Evolutionary conservation across 1,140 invertebrate genomes (phyloP).

Genomic region (Papilio helenus): DNA sequence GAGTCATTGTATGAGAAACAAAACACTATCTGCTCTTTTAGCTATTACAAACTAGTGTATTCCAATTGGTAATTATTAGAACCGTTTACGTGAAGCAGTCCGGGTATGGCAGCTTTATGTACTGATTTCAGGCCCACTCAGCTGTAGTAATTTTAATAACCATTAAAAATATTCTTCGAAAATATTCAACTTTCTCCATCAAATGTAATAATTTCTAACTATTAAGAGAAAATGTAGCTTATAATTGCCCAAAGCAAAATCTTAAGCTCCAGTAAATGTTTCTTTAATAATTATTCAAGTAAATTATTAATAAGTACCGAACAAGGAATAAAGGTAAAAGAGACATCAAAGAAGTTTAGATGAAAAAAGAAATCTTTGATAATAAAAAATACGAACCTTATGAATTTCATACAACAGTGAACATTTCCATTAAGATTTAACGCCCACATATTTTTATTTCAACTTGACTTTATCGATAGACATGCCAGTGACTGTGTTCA

Average conservation of each 20-base stretch:
- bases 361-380: conserved; percentile 21
- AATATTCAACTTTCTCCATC: neutral
- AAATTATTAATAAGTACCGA: neutral
- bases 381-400: conserved; percentile 9
- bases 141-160: neutral
- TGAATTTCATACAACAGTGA: conserved; percentile 27
- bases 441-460: neutral
- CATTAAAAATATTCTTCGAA: neutral
- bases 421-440: conserved; percentile 17
- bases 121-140: neutral
- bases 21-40: neutral
- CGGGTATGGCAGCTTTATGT: neutral
- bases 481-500: too few relatives aligned
- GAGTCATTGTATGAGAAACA: too few relatives aligned
- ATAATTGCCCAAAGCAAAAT: neutral
- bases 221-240: neutral
- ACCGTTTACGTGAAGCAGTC: neutral
- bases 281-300: conserved; percentile 7
- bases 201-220: neutral
- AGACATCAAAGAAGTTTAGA: conserved; percentile 17
- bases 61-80: neutral
- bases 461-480: neutral
- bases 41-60: neutral
- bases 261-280: conserved; percentile 1
- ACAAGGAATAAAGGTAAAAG: conserved; percentile 1